phyloP scores from a whole-genome alignment of 1,140 invertebrate genomes.

The Aphaenogaster rudis region DNA sequence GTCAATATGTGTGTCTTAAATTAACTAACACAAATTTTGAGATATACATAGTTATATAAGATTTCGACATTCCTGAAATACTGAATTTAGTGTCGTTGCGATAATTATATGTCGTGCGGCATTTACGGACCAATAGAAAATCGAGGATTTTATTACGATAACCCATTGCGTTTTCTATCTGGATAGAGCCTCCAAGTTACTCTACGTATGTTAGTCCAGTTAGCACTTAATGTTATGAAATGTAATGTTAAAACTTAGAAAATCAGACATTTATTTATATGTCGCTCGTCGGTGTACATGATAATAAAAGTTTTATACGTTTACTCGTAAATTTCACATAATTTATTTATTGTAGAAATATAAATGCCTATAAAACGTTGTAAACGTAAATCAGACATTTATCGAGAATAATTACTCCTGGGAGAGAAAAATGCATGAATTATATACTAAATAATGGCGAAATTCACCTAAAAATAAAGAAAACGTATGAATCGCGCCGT shows the following conservation, averaged over 20 bases:
- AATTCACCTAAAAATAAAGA: background rate
- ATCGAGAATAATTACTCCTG: background rate
- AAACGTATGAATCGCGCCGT: background rate
- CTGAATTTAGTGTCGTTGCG: constrained; percentile 53
- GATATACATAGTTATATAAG: constrained; percentile 51
- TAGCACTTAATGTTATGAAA: constrained; percentile 44
- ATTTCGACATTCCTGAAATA: constrained; percentile 46
- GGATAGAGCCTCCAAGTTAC: constrained; percentile 43
- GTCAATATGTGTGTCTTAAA: constrained; percentile 41
- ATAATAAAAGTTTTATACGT: constrained; percentile 85
- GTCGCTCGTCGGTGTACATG: constrained; percentile 79
- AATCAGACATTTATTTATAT: constrained; percentile 80
- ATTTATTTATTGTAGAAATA: constrained; percentile 58
- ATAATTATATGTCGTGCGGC: constrained; percentile 64
- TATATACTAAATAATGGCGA: background rate
- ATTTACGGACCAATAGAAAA: constrained; percentile 72
- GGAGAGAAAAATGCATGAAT: constrained; percentile 20
- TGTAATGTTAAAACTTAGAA: constrained; percentile 59
- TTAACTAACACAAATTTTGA: constrained; percentile 45
- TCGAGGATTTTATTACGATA: constrained; percentile 45
- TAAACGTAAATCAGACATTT: background rate
- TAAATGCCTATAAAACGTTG: background rate
- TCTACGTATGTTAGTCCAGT: constrained; percentile 43
- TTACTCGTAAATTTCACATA: constrained; percentile 64
- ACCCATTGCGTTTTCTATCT: constrained; percentile 52